These are phyloP conservation scores for Agrypnia vestita DNA, from an alignment of 1,140 invertebrate genomes.

Conservation along the genomic window DNA sequence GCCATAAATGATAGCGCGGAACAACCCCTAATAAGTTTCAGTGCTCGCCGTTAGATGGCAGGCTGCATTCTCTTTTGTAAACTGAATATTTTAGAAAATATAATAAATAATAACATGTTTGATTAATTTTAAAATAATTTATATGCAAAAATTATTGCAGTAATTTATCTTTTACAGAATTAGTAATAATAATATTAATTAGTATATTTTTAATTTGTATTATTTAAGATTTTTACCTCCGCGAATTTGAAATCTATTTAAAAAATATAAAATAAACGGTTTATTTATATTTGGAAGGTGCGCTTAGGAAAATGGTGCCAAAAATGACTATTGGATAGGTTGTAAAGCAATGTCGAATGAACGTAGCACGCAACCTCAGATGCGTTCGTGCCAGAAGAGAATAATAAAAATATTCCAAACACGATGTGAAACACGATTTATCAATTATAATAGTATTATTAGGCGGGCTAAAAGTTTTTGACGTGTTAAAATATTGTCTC, in stretches of 20 bases:
- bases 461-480: constrained; percentile 9
- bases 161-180: no score
- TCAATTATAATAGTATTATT: constrained; percentile 13
- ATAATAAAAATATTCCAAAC: constrained; percentile 3
- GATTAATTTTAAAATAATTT: background rate
- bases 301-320: no score
- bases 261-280: no score
- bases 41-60: constrained; percentile 32
- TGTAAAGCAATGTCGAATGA: no score
- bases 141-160: no score
- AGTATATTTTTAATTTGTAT: background rate
- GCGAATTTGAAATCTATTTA: no score
- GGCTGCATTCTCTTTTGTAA: background rate
- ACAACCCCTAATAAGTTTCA: constrained; percentile 27
- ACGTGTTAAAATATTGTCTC: constrained; percentile 9
- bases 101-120: background rate
- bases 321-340: no score
- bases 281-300: no score
- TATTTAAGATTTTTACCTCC: background rate
- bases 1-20: constrained; percentile 1
- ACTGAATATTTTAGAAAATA: background rate
- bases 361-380: no score
- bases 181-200: background rate
- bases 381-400: background rate
- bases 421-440: constrained; percentile 21